Percentiles rank a stretch among this genome's conserved stretches.
Evolutionary conservation across 2,888 invertebrate genomes (phyloP).

Genomic region (Coenonympha glycerion): DNA sequence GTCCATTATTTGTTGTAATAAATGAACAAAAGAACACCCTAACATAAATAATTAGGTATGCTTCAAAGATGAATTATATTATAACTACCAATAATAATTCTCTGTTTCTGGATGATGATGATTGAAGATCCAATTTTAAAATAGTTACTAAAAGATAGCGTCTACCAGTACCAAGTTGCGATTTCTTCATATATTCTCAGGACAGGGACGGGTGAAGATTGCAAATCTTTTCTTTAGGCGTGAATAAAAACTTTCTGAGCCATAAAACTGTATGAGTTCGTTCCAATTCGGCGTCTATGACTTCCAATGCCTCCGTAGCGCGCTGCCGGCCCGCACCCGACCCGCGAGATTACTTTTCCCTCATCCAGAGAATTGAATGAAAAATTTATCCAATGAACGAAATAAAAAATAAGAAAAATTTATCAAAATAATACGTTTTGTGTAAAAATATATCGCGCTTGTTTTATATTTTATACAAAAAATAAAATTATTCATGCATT

Average conservation of each 20-base stretch:
- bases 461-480: not conserved
- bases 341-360: slow-evolving; percentile 69
- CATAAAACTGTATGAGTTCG: slow-evolving; percentile 74
- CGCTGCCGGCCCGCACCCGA: slow-evolving; percentile 70
- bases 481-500: no score
- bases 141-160: not conserved
- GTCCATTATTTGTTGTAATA: no score
- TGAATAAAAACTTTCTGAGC: slow-evolving; percentile 68
- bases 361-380: slow-evolving; percentile 74
- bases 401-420: slow-evolving; percentile 8
- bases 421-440: slow-evolving; percentile 1
- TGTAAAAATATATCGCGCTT: not conserved
- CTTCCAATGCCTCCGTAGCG: slow-evolving; percentile 71
- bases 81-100: no score
- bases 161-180: not conserved
- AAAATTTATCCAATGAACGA: slow-evolving; percentile 31
- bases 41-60: no score
- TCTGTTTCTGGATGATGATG: no score
- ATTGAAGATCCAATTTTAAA: not conserved
- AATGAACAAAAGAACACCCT: no score
- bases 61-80: no score
- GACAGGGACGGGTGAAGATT: slow-evolving; percentile 43
- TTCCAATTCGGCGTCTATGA: slow-evolving; percentile 68
- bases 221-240: slow-evolving; percentile 65
- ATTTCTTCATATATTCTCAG: slow-evolving; percentile 9